These are phyloP conservation scores for Hartigia nigra DNA, from an alignment of 2,888 invertebrate species.

Conservation along the genomic window DNA sequence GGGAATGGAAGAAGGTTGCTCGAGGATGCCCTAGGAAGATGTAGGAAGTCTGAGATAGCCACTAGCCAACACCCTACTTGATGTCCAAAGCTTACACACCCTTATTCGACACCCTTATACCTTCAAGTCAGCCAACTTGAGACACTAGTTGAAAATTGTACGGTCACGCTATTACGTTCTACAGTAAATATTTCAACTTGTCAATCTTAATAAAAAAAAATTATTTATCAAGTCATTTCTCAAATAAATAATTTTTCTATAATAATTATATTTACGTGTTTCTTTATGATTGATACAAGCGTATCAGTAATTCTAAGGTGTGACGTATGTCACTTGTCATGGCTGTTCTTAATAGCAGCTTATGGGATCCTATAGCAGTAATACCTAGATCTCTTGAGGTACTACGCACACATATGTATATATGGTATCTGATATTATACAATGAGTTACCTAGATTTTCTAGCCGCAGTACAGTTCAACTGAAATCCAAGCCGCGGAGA, in stretches of 20 bases:
- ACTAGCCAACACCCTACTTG: constrained; percentile 61
- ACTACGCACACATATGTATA: neutral
- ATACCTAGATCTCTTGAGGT: neutral
- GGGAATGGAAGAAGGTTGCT: constrained; percentile 33
- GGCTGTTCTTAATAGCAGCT: neutral
- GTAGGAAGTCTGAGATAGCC: constrained; percentile 59
- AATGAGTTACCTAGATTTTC: neutral
- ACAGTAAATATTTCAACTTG: neutral
- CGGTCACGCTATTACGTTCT: neutral
- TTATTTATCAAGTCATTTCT: neutral
- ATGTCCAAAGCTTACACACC: constrained; percentile 31
- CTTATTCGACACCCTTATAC: neutral
- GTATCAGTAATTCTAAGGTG: neutral
- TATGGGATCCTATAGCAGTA: neutral
- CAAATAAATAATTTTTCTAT: neutral
- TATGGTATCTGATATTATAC: neutral
- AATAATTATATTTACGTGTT: neutral
- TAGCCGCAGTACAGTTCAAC: neutral
- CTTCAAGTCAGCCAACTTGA: neutral
- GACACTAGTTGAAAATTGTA: neutral
- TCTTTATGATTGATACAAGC: neutral
- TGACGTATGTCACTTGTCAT: neutral
- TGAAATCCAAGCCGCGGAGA: constrained; percentile 28
- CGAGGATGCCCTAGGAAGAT: constrained; percentile 29
- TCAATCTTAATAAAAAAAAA: neutral